Conservation (phyloP, 2,888 invertebrate genomes). For the Erebia aethiops region DNA sequence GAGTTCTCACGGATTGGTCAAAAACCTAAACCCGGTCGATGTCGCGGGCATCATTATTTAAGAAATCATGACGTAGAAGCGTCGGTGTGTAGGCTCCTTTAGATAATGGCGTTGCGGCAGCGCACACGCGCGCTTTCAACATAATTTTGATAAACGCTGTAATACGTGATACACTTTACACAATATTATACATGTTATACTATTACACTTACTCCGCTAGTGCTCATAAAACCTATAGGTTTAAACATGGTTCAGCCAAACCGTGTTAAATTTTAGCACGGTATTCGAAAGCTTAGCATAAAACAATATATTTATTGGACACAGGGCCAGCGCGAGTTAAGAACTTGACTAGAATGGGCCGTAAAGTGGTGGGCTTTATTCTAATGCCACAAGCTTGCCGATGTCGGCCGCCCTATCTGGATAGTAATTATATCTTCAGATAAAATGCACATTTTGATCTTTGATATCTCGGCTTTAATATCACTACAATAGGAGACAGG, state of each 20-base stretch:
- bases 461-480: constrained; percentile 27
- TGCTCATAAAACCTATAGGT: not conserved
- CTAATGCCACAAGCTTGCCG: constrained; percentile 46
- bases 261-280: constrained; percentile 1
- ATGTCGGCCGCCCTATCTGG: constrained; percentile 49
- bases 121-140: no score
- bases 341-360: constrained; percentile 48
- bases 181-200: not conserved
- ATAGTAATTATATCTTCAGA: constrained; percentile 42
- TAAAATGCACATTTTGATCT: constrained; percentile 36
- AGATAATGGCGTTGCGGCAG: no score
- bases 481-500: not conserved
- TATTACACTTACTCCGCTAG: not conserved
- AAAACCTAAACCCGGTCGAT: no score
- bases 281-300: constrained; percentile 37
- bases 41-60: no score
- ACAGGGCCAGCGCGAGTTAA: constrained; percentile 46
- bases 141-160: not conserved
- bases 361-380: constrained; percentile 59
- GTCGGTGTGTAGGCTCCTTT: no score
- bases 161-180: not conserved
- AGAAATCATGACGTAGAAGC: no score
- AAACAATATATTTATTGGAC: constrained; percentile 54
- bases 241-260: not conserved
- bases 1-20: no score